Base-by-base conservation (phyloP, 2,888 invertebrate species). In the Stenichneumon culpator region DNA sequence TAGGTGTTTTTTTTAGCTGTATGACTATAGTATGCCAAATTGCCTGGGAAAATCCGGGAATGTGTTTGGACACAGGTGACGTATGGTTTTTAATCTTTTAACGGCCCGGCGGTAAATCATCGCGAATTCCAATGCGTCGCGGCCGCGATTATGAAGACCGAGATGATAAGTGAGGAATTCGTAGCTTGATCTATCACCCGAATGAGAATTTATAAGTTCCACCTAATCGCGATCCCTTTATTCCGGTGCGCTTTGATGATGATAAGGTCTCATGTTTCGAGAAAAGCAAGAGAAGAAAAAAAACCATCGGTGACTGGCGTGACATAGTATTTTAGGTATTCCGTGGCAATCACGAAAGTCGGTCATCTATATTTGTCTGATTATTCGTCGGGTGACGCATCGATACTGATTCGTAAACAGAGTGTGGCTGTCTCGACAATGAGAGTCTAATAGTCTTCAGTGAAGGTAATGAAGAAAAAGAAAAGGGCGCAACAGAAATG, bases 361-460 rank as follows among this genome's bases (percentile, higher is more conserved):
- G 57, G 52, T 73, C 60, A 5, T 52, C 54, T 54, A 72, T 22
- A 36, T 72, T 72, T 54, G 22, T 72, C 54, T 14, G 54, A 36
- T 54, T 39, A 22, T 36, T 39, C 22, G 22, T 22, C 25, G 57
- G 2, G 14, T 72, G 72, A 72, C 36, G 39, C 72, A 72, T 36
- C 16, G 19, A 54, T 44, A 54, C 39, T 0, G 19, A 54, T 52
- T 54, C 9, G 28, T 19, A 39, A 54, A 9, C 14, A 4, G 57
- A 25, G 68, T 32, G 67, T 68, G 60, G 52, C 36, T 70, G 9
- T 50, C 19, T 6, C 19, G 50, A 22, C 68, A 78, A 68, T 75
- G 84, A 78, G 63, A 52, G 60, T 73, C 60, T 68, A 77, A 77
- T 67, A 80, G 32, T 74, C 70, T 75, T 36, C 65, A 72, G 67